Conservation (phyloP, 2,888 invertebrate genomes). For the Lysandra bellargus region DNA sequence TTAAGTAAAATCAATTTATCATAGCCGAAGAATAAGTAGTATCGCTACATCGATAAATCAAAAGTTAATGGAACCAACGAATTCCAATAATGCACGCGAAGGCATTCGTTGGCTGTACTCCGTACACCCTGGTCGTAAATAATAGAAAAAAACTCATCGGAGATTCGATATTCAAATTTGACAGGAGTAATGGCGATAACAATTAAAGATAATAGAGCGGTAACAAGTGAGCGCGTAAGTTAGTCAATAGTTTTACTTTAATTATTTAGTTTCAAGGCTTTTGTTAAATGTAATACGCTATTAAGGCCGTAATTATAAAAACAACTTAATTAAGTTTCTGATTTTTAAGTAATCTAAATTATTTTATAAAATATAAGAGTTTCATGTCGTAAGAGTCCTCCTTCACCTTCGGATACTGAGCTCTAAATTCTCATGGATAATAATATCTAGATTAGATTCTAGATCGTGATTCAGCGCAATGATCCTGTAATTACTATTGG, state of each 20-base stretch:
- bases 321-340: background rate
- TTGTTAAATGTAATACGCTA: background rate
- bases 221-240: slow-evolving; percentile 73
- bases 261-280: slow-evolving; percentile 55
- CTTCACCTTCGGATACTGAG: background rate
- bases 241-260: slow-evolving; percentile 68
- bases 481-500: slow-evolving; percentile 69
- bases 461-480: slow-evolving; percentile 76
- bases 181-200: slow-evolving; percentile 75
- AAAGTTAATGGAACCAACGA: slow-evolving; percentile 61
- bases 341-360: background rate
- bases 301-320: background rate
- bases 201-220: slow-evolving; percentile 55
- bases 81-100: slow-evolving; percentile 70
- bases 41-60: slow-evolving; percentile 73
- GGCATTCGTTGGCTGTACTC: slow-evolving; percentile 41
- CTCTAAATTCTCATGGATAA: slow-evolving; percentile 46
- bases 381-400: too few species aligned
- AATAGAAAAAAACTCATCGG: slow-evolving; percentile 61
- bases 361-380: background rate
- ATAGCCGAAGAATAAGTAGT: slow-evolving; percentile 63
- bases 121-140: slow-evolving; percentile 49
- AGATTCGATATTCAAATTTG: slow-evolving; percentile 73
- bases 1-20: slow-evolving; percentile 43
- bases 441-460: slow-evolving; percentile 20